Percentiles rank a stretch among this genome's conserved stretches.
These are phyloP conservation scores for Drosophila ambigua DNA, from an alignment of 1,140 invertebrate genomes.

Conservation along the genomic window DNA sequence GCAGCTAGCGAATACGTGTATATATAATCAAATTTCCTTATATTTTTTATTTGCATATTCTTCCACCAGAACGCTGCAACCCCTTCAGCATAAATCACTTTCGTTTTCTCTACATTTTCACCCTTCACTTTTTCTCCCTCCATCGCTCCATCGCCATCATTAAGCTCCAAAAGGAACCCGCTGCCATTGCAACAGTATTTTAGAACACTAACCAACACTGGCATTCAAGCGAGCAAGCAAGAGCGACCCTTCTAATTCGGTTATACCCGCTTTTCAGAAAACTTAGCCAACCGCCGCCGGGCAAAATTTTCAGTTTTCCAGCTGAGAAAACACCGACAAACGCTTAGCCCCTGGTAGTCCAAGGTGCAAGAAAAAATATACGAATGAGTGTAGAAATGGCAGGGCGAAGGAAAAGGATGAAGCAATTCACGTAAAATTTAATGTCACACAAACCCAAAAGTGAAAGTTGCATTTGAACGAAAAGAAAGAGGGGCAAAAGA, in stretches of 20 bases:
- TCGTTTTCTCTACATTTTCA: neutral
- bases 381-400: neutral
- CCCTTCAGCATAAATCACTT: neutral
- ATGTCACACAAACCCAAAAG: slow-evolving; percentile 67
- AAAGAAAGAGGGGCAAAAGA: slow-evolving; percentile 18
- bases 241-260: slow-evolving; percentile 42
- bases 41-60: too few species aligned
- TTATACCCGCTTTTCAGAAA: slow-evolving; percentile 29
- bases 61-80: neutral
- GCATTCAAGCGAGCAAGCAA: slow-evolving; percentile 15
- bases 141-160: slow-evolving; percentile 12
- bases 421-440: slow-evolving; percentile 65
- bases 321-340: slow-evolving; percentile 59
- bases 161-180: slow-evolving; percentile 17
- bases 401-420: slow-evolving; percentile 25
- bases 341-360: slow-evolving; percentile 15
- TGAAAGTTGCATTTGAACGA: slow-evolving; percentile 62
- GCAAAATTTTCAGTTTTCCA: slow-evolving; percentile 67
- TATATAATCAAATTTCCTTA: neutral
- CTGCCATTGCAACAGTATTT: neutral
- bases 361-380: slow-evolving; percentile 49
- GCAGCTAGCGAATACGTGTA: too few species aligned
- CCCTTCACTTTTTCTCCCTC: neutral
- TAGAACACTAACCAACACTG: slow-evolving; percentile 30
- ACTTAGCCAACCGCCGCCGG: slow-evolving; percentile 41